Evolutionary conservation across 2,113 vertebrate species (phyloP).

Genomic region (Crotalus horridus): DNA sequence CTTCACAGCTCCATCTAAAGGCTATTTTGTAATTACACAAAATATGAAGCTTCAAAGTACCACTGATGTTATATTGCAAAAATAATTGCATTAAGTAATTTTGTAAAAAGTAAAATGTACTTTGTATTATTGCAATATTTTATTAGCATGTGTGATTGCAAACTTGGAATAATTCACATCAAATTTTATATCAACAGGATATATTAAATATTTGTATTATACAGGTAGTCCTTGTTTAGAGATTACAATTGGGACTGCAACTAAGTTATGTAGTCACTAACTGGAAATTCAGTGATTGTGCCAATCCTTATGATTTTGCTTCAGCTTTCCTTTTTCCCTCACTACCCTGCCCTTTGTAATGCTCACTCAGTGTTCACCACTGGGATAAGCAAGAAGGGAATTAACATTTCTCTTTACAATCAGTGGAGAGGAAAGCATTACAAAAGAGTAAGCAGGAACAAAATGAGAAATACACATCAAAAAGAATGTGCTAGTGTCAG

Average conservation of each 20-base stretch:
- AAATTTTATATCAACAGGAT: neutral
- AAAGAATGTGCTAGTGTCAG: neutral
- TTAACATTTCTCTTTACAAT: neutral
- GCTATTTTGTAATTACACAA: neutral
- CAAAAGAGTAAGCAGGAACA: neutral
- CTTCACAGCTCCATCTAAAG: neutral
- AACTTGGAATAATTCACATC: neutral
- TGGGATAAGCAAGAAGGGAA: neutral
- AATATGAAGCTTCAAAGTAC: neutral
- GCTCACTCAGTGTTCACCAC: too few relatives aligned
- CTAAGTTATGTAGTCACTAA: neutral
- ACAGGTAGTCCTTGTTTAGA: neutral
- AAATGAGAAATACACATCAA: neutral
- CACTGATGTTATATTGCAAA: neutral
- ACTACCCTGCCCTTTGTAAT: neutral
- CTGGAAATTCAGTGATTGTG: neutral
- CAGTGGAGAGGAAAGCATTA: neutral
- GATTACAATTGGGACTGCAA: neutral
- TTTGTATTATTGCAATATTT: neutral
- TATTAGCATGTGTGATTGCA: neutral
- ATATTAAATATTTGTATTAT: neutral
- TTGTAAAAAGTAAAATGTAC: neutral
- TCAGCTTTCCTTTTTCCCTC: neutral
- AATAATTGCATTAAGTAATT: neutral
- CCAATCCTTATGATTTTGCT: neutral